Evolutionary conservation across 2,113 vertebrate species (phyloP).

Genomic region (Blennius ocellaris): DNA sequence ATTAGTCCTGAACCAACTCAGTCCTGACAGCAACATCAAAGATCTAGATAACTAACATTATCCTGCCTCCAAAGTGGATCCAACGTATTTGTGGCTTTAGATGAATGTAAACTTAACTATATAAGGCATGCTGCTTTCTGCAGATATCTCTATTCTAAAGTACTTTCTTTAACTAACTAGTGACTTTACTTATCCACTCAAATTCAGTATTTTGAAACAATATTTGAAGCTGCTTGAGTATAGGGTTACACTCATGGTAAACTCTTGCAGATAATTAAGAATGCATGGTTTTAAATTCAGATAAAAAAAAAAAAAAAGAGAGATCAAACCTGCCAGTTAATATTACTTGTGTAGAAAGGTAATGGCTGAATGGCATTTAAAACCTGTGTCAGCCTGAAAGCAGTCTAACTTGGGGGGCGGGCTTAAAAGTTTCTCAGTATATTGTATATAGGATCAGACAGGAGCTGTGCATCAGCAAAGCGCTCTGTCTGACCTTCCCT

Average conservation of each 20-base stretch:
- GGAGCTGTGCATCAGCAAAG: conserved; percentile 82
- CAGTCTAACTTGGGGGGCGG: conserved; percentile 10
- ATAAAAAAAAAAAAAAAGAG: not conserved
- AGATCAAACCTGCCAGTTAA: conserved; percentile 1
- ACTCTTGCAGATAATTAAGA: too few relatives aligned
- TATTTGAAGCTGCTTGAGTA: not conserved
- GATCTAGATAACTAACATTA: too few relatives aligned
- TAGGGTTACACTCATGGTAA: not conserved
- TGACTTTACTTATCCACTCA: too few relatives aligned
- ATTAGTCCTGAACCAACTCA: too few relatives aligned
- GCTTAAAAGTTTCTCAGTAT: conserved; percentile 40
- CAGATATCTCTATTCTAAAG: too few relatives aligned
- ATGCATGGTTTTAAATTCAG: not conserved
- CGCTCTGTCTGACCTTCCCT: conserved; percentile 88
- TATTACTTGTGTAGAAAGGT: not conserved
- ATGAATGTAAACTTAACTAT: too few relatives aligned
- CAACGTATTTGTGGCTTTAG: too few relatives aligned
- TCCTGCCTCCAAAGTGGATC: too few relatives aligned
- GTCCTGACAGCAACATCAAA: too few relatives aligned
- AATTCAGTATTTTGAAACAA: not conserved
- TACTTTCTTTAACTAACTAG: too few relatives aligned
- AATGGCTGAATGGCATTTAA: not conserved
- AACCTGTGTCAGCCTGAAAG: not conserved
- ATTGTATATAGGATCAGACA: conserved; percentile 71
- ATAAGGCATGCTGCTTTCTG: too few relatives aligned